Conservation (phyloP, 2,113 vertebrate species). For the Myxocyprinus asiaticus region DNA sequence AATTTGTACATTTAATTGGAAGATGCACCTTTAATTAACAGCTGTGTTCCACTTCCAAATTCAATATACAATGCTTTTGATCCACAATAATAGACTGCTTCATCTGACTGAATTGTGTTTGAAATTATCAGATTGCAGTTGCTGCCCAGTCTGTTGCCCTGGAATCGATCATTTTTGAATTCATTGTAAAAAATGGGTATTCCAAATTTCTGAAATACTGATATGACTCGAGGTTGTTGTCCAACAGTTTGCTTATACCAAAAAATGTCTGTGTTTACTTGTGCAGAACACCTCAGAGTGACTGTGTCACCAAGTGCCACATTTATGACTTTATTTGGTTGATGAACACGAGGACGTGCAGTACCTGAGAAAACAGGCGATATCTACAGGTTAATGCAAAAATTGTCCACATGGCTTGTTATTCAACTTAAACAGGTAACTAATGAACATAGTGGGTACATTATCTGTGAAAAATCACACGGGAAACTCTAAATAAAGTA, state of each 20-base stretch:
- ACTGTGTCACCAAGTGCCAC: constrained; percentile 24
- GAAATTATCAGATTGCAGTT: constrained; percentile 13
- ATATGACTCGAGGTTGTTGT: constrained; percentile 10
- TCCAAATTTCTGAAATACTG: background rate
- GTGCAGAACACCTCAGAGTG: constrained; percentile 13
- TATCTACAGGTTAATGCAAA: background rate
- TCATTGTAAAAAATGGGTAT: background rate
- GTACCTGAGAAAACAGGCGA: constrained; percentile 1
- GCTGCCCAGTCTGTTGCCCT: background rate
- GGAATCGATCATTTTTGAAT: constrained; percentile 10
- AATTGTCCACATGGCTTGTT: background rate
- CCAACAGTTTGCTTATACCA: constrained; percentile 42
- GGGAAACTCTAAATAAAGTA: background rate
- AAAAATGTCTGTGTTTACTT: background rate
- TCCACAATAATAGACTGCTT: constrained; percentile 37
- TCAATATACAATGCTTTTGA: background rate
- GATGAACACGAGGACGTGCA: background rate
- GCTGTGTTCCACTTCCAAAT: constrained; percentile 38
- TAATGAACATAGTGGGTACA: background rate
- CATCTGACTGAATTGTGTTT: constrained; percentile 14
- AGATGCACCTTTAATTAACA: constrained; percentile 33
- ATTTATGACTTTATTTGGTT: background rate
- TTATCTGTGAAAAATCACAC: background rate
- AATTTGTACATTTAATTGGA: background rate
- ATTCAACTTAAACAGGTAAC: background rate